Conservation (phyloP, 2,797 vertebrate genomes). For the Manis pentadactyla region DNA sequence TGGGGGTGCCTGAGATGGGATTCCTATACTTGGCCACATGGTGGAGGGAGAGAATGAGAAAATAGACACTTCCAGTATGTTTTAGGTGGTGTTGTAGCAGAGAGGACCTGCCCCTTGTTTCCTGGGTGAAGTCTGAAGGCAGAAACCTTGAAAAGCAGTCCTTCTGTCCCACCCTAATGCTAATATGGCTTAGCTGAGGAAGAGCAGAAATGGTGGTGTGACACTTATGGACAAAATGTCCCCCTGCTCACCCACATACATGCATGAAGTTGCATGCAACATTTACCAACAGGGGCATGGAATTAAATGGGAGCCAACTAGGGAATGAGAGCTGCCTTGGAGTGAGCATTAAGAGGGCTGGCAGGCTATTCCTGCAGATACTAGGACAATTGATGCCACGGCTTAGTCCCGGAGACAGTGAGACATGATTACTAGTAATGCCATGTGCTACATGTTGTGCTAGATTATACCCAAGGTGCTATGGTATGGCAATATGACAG, state of each 20-base stretch:
- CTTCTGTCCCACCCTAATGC: background rate
- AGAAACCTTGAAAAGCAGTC: background rate
- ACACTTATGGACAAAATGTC: background rate
- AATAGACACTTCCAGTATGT: background rate
- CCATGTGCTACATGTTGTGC: background rate
- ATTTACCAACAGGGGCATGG: background rate
- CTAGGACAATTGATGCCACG: background rate
- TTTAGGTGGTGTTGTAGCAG: background rate
- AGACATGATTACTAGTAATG: background rate
- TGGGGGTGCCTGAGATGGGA: background rate
- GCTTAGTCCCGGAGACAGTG: background rate
- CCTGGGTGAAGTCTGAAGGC: background rate
- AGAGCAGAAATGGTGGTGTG: background rate
- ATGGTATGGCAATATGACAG: background rate
- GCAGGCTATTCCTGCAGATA: background rate
- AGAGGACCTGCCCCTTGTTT: background rate
- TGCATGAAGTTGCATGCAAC: background rate
- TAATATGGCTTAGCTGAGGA: background rate
- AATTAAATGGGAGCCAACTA: no score
- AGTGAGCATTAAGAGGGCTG: background rate
- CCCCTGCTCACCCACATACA: accelerated
- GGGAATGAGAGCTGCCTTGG: background rate
- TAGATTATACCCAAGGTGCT: background rate
- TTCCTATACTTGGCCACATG: background rate
- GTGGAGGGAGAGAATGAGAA: background rate